These are phyloP conservation scores for Condylura cristata DNA, from an alignment of 2,113 vertebrate genomes.

Conservation along the genomic window DNA sequence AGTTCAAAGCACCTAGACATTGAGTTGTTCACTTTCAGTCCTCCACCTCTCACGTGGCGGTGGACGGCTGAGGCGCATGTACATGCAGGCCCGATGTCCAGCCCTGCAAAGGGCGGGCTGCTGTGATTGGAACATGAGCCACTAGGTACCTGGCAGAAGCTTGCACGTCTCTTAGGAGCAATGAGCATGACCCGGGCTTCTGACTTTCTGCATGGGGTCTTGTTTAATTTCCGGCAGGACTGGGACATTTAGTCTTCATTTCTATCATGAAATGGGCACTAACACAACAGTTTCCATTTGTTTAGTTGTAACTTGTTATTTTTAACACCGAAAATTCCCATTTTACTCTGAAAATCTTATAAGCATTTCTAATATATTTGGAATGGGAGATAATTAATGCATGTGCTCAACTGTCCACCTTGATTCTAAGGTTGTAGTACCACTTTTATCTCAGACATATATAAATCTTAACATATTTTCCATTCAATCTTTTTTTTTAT, in stretches of 20 bases:
- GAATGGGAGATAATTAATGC: conserved; percentile 14
- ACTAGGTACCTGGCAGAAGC: neutral
- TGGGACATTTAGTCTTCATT: neutral
- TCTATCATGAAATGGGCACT: neutral
- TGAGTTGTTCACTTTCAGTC: neutral
- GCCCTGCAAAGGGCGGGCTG: neutral
- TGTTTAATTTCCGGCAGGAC: neutral
- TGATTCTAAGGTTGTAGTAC: neutral
- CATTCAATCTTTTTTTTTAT: neutral
- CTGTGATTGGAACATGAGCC: neutral
- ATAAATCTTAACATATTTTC: neutral
- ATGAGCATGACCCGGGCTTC: neutral
- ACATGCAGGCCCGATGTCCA: neutral
- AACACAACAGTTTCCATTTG: neutral
- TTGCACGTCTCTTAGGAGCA: neutral
- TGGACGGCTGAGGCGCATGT: neutral
- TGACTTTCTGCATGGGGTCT: neutral
- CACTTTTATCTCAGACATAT: conserved; percentile 15
- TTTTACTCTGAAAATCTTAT: neutral
- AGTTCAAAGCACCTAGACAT: neutral
- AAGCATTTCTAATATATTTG: conserved; percentile 38
- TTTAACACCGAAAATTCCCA: neutral
- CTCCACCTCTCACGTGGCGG: neutral
- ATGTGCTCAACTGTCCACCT: neutral
- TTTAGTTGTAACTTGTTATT: conserved; percentile 34